Evolutionary conservation across 2,113 vertebrate species (phyloP).

Genomic region (Pogona vitticeps): DNA sequence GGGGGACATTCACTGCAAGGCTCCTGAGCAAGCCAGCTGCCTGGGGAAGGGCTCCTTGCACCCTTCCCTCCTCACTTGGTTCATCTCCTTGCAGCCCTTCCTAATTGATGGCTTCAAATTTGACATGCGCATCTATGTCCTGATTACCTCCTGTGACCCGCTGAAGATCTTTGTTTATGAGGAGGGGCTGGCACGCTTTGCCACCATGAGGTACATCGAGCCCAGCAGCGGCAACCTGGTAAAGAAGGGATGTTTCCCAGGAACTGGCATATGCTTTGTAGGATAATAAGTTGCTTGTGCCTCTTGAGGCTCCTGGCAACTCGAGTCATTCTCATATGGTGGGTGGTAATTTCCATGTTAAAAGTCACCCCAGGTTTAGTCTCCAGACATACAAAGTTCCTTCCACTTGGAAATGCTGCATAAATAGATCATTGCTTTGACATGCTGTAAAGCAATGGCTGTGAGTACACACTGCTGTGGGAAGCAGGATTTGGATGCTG

Average conservation of each 20-base stretch:
- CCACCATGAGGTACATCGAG: conserved; percentile 78
- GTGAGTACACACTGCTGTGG: no score
- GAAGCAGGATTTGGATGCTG: not conserved
- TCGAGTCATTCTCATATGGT: no score
- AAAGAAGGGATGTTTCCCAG: conserved; percentile 51
- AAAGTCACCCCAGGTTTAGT: not conserved
- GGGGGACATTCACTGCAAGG: no score
- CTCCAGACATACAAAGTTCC: not conserved
- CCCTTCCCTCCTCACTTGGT: not conserved
- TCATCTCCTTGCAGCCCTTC: conserved; percentile 73
- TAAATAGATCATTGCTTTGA: no score
- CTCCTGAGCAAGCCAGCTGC: not conserved
- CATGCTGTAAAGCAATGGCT: no score
- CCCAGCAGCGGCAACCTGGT: conserved; percentile 76
- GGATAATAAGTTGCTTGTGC: not conserved
- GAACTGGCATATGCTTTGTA: not conserved
- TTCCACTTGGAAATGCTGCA: no score
- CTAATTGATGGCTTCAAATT: conserved; percentile 83
- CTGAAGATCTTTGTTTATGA: conserved; percentile 80
- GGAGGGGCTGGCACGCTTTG: conserved; percentile 82
- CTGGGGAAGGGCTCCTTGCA: no score
- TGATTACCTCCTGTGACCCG: conserved; percentile 82
- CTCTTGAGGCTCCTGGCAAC: not conserved
- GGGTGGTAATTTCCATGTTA: not conserved
- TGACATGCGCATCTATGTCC: conserved; percentile 80